Base-by-base conservation (phyloP, 2,113 vertebrate genomes). In the Hypocryptadius cinnamomeus region DNA sequence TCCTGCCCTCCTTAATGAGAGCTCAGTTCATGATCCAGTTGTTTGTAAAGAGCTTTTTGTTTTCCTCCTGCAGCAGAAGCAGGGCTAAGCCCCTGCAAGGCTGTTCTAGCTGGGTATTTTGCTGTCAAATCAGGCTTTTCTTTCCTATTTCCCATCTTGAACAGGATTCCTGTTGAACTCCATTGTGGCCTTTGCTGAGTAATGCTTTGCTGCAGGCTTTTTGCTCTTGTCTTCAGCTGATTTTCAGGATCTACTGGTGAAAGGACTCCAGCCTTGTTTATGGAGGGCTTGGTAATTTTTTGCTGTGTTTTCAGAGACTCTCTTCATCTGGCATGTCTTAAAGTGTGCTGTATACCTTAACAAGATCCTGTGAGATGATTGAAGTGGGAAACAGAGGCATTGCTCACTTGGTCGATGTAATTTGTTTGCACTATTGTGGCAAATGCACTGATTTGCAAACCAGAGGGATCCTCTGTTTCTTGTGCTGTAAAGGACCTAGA, bases 1-100 rank as follows among this genome's bases (percentile, higher is more conserved):
- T 94, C 39, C 71, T 73, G n/a, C 37, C 78, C 87, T 73, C 37
- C 33, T 59, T 85, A 73, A 57, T 51, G 82, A 85, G 79, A 63
- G 76, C 87, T 66, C 78, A 66, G 81, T 74, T 85, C 72, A 10
- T 51, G 59, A 59, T 79, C 44, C 0, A 2, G 14, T 70, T 86
- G 63, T 72, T 89, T 57, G 85, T 39, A 48, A 83, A 88, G 72
- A 51, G 54, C 59, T 91, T 83, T 91, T 85, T 89, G 74, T 79
- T 76, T 76, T 61, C 50, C 22, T 72, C 9, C 47, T 81, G 73
- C 74, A 69, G 85, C 60, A 74, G 71, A 39, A 42, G 80, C 56
- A 80, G 54, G 59, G 60, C 4, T 60, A 5, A 72, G 39, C 68
- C 42, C 53, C 42, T 44, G 13, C 0, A 0, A 86, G 59, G 42